phyloP scores from a whole-genome alignment of 2,888 invertebrate genomes.

The Eupithecia centaureata region DNA sequence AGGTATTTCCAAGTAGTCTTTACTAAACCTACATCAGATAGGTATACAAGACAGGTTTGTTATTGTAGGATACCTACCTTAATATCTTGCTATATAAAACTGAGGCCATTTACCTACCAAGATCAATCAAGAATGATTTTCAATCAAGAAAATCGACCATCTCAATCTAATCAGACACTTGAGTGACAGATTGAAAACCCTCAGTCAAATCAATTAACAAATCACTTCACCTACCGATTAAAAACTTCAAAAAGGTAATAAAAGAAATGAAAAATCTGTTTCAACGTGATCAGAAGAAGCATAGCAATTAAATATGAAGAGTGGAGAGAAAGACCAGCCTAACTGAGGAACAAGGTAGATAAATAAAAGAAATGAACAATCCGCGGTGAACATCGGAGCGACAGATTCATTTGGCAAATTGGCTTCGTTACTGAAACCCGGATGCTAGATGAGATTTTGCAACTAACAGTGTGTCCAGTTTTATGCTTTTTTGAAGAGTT shows the following conservation, averaged over 20 bases:
- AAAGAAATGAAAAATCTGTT: not conserved
- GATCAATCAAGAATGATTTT: not conserved
- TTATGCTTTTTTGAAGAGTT: not conserved
- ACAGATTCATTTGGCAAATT: conserved; percentile 63
- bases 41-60: too few relatives aligned
- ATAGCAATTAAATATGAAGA: conserved; percentile 7
- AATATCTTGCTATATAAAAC: too few relatives aligned
- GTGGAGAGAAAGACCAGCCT: conserved; percentile 19
- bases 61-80: too few relatives aligned
- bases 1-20: too few relatives aligned
- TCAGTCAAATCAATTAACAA: conserved; percentile 12
- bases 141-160: not conserved
- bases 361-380: conserved; percentile 33
- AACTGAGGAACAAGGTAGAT: too few relatives aligned
- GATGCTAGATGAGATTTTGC: conserved; percentile 19
- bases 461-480: not conserved
- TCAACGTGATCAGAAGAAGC: not conserved
- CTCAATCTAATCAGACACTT: not conserved
- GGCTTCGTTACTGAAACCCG: conserved; percentile 61
- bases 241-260: not conserved
- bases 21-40: too few relatives aligned
- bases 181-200: conserved; percentile 10
- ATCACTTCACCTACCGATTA: conserved; percentile 27
- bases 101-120: not conserved
- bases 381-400: conserved; percentile 34